Conservation (phyloP, 1,140 invertebrate genomes). For the Magallana gigas region DNA sequence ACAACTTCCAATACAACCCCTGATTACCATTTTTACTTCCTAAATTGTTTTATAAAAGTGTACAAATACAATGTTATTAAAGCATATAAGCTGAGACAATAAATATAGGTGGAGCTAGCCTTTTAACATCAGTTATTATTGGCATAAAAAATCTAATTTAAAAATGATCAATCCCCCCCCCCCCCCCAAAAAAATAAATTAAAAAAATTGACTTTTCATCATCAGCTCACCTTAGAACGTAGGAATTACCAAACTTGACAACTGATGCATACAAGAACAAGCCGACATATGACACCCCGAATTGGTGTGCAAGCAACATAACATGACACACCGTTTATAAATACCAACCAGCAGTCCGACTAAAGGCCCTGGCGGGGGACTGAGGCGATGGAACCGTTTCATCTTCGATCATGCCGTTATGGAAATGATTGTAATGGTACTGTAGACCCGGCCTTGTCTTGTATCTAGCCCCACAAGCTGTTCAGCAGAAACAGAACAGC, state of each 20-base stretch:
- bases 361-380: constrained; percentile 59
- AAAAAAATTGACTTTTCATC: too few relatives aligned
- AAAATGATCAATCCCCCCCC: background rate
- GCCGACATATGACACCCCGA: background rate
- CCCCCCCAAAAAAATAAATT: constrained; percentile 79
- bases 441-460: constrained; percentile 97
- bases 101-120: background rate
- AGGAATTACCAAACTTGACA: background rate
- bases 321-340: constrained; percentile 35
- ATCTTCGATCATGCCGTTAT: constrained; percentile 83
- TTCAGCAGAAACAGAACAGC: constrained; percentile 57
- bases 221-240: background rate
- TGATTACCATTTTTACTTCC: background rate
- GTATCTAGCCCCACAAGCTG: constrained; percentile 97
- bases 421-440: constrained; percentile 98
- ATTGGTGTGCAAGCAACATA: constrained; percentile 3
- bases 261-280: constrained; percentile 1
- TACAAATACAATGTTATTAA: background rate
- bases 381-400: constrained; percentile 78
- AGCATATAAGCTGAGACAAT: constrained; percentile 12
- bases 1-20: too few relatives aligned
- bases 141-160: background rate
- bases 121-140: background rate
- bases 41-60: background rate
- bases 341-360: constrained; percentile 47